Evolutionary conservation across 2,113 vertebrate species (phyloP), one percentile per base, ranked within the genome.

Genomic region (Aramus guarauna): DNA sequence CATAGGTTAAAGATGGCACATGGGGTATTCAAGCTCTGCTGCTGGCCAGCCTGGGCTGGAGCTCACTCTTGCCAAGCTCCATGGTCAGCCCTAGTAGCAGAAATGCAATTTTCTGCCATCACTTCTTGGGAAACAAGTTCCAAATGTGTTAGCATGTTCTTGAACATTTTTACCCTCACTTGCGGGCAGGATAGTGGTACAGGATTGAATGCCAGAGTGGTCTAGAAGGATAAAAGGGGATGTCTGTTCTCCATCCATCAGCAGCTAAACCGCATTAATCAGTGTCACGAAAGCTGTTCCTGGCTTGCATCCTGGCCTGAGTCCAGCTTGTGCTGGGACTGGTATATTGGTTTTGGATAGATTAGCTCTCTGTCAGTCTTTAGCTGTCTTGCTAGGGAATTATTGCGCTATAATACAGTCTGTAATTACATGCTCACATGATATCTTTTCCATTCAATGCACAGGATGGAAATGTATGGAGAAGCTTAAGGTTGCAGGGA

Each of bases 261-360:
- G 48, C 48, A 30, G 45, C 71, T 71, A 15, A 19, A 50, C 8
- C 10, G 3, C 77, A 45, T 69, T 3, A 7, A 23, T 94, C 93
- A 68, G 37, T 39, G 91, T 4, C 87, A 37, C 3, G 36, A 64
- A 34, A 75, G 82, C 92, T 53, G 88, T 5, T 73, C 56, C 82
- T 79, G 78, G 32, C 90, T 67, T 17, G 27, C 62, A 8, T 47
- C 73, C 88, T 89, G 93, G 94, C 93, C 68, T 1, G 1, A 47
- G 39, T 64, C 93, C 96, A 92, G 95, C 30, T n/a, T 48, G 41
- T 10, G 84, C 93, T 82, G 88, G 79, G 56, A n/a, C 91, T 48
- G 81, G 56, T 59, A 36, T 89, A 85, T 94, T 96, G 95, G 89
- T 82, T 66, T 55, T 69, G 95, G 95, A 93, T 88, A 86, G 93